A percentile compares a stretch with the other conserved stretches of the same genome.
phyloP scores from a whole-genome alignment of 2,888 invertebrate species.

The Paralinhomoeus sp. region DNA sequence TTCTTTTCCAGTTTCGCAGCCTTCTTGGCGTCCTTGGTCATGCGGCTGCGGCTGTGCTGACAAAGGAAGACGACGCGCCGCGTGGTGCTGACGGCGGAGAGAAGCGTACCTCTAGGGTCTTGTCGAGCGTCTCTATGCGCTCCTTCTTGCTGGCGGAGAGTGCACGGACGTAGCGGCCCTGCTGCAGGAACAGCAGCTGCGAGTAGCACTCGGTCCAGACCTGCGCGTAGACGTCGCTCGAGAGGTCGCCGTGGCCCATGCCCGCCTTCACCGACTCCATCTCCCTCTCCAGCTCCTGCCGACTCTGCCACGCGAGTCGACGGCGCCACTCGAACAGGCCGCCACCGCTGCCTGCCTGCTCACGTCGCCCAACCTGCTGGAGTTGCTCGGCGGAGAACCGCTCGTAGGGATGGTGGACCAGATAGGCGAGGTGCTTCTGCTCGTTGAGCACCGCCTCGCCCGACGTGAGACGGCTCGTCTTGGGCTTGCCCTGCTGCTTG shows the following conservation, averaged over 20 bases:
- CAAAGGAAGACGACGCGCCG: slow-evolving; percentile 5
- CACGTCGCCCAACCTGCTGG: slow-evolving; percentile 4
- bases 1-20: slow-evolving; percentile 96
- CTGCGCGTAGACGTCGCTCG: slow-evolving; percentile 68
- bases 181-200: slow-evolving; percentile 64
- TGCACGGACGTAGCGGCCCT: slow-evolving; percentile 73
- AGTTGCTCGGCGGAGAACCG: slow-evolving; percentile 31
- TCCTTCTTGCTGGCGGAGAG: slow-evolving; percentile 88
- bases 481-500: slow-evolving; percentile 12
- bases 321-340: neutral
- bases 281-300: slow-evolving; percentile 46
- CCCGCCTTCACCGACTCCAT: slow-evolving; percentile 70
- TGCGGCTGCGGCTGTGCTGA: slow-evolving; percentile 62
- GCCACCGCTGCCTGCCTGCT: neutral
- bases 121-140: slow-evolving; percentile 71
- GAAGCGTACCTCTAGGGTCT: slow-evolving; percentile 49
- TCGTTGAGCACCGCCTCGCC: slow-evolving; percentile 34
- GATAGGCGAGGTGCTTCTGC: slow-evolving; percentile 50
- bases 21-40: slow-evolving; percentile 84
- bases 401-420: slow-evolving; percentile 64
- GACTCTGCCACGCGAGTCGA: slow-evolving; percentile 35
- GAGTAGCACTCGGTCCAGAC: slow-evolving; percentile 91
- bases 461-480: neutral
- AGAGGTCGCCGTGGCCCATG: slow-evolving; percentile 76
- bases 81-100: too few relatives aligned